Base-by-base conservation (phyloP, 53 echinoderm and acorn worm species). In the Apostichopus leukothele region DNA sequence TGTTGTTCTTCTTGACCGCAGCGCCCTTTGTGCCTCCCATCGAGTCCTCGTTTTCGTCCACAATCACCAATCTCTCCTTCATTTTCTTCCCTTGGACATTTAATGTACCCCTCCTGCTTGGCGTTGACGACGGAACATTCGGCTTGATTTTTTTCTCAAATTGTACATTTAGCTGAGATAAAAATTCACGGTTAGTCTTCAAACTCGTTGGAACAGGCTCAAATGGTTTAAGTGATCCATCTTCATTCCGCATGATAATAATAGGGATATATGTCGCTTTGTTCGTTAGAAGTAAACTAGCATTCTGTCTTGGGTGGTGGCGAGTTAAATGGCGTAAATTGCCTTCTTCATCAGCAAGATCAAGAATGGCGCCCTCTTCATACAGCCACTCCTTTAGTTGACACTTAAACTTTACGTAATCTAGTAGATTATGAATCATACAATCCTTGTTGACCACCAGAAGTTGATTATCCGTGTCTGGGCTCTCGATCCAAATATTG, bases 181-280 rank as follows among this genome's bases (percentile, higher is more conserved):
- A 67, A 74, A 86, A 86, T 14, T 86, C 86, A 16, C 51, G 50
- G 22, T 86, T 86, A 3, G 19, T 52, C 26, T 52, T 71, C 51
- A 86, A 39, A 54, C 73, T 86, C 10, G 51, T 86, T 19, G 86
- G 86, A 11, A 86, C 74, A 6, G 86, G 86, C 22, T 73, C 73
- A 52, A 74, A 71, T 25, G 86, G 73, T 20, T 8, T 71, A 7
- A 74, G 52, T 7, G 51, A 11, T 39, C 86, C 86, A 26, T 86
- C 86, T 18, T 86, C 86, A 51, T 86, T 74, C 74, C 73, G 68
- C 9, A 73, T 86, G 16, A 86, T 86, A 7, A 86, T 14, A 19
- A 86, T 68, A 9, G 86, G 86, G 51, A 86, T 86, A 13, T 86
- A 86, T 4, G 86, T 86, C 6, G 86, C 74, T 86, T 86, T 86